Evolutionary conservation across 2,797 vertebrate genomes (phyloP), one percentile per base, ranked within the genome.

Genomic region (Neoniphon sammara): DNA sequence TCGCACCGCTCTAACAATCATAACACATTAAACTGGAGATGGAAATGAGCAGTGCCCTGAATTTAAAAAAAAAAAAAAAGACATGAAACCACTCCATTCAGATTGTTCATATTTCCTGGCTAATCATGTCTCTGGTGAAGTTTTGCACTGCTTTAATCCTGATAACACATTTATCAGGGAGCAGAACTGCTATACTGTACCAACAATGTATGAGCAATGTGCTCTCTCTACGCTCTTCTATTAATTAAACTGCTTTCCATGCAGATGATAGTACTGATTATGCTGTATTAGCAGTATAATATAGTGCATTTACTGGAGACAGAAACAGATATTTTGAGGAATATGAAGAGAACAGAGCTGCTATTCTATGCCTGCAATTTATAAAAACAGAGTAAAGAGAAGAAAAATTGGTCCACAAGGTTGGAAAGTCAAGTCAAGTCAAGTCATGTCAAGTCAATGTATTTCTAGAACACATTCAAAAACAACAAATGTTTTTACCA

Each of bases 111-210:
- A 17, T 49, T 17, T 49, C n/a, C n/a, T 49, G 17, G 5, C 46
- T n/a, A 73, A 83, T 80, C 61, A 36, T 14, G 63, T 70, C 73
- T 46, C 36, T 44, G 4, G 6, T 68, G 60, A 62, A 68, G 73
- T 66, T 0, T 17, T 7, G 46, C 9, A 47, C 53, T 46, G 39
- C 39, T 46, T 12, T 44, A 68, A 47, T 5, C 8, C 59, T 4
- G 4, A 25, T 44, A 75, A 78, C 56, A 63, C 44, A 64, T 55
- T 81, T 66, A 75, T 0, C 21, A 62, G 60, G 73, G 54, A 68
- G 36, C 47, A 71, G 63, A 75, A 27, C 53, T 44, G 72, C 52
- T 71, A 39, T 50, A 57, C 57, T 76, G 54, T 10, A 54, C 2
- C 17, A n/a, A 49, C 4, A 20, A 10, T 47, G 20, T 31, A 47